Evolutionary conservation across 2,888 invertebrate species (phyloP), one percentile per base, ranked within the genome.

Genomic region (Athrips mouffetella): DNA sequence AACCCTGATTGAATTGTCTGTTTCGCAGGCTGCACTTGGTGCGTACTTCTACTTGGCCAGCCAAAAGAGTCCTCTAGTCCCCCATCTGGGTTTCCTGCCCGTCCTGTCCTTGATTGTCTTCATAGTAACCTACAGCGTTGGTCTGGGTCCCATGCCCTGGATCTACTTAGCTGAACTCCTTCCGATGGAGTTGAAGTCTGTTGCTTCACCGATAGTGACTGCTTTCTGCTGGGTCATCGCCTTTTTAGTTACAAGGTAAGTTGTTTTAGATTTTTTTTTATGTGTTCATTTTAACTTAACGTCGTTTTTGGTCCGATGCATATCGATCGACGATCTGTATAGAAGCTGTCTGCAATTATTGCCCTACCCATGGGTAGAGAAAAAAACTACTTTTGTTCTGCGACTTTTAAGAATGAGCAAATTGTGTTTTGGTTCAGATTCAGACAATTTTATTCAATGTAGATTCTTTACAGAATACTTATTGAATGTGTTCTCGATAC

Each of bases 81-180:
- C 68, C 0, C 74, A 64, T 8, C 86, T 94, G 42, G 74, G 89
- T 0, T 94, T 93, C 91, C 71, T 96, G 31, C 95, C 96, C 0
- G 89, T 96, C 6, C 70, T 91, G 3, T 91, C 94, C 0, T 76
- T 96, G 42, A 89, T 95, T 0, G 60, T 93, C 10, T 96, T 93
- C 80, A 94, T 94, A 48, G 81, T 92, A 42, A 91, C 92, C 0
- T 95, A 95, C 80, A 93, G 94, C 74, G 85, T 92, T 63, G 95
- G 92, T 0, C 91, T 93, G 51, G 95, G 97, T 1, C 93, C 95
- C 0, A 73, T 96, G 27, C 94, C 95, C 0, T 96, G 96, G 96
- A 92, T 94, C 0, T 91, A 96, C 23, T 91, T 95, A 89, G 92
- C 94, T 0, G 96, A 96, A 74, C 90, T 96, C 76, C 93, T 97